Evolutionary conservation across 2,113 vertebrate species (phyloP), one percentile per base, ranked within the genome.

Genomic region (Sphaerodactylus townsendi): DNA sequence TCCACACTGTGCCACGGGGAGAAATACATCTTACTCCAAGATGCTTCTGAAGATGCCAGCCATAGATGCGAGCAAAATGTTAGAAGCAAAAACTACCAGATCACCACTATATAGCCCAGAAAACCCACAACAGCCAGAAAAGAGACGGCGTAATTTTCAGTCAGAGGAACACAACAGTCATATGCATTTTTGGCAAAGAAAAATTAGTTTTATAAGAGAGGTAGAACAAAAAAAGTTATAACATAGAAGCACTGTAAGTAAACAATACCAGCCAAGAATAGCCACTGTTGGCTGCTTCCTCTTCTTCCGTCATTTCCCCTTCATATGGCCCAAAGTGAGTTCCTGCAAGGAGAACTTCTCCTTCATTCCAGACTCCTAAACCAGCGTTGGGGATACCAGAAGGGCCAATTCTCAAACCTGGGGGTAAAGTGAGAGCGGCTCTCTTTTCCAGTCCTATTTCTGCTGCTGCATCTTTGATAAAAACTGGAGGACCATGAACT

Each of bases 321-420:
- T 97, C 94, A 41, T 93, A 97, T 0, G 97, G 97, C 64, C 97
- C 97, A 59, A 97, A 98, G 90, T 97, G 97, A 94, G 96, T 95
- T 50, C 96, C 98, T 4, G 95, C 71, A 1, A 94, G 94, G 37
- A 98, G 86, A 0, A 84, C 37, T 0, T 90, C 90, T 0, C 93
- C 95, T 15, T 96, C 95, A 53, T 97, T 98, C 89, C 97, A 95
- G 28, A 98, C 95, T 33, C 97, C 97, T 6, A 97, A 93, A 8
- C 97, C 97, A 21, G 95, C 96, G 35, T 84, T 86, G 69, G 96
- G 96, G 86, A 97, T 96, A 62, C 95, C 91, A 0, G 97, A 97
- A 7, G 94, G 91, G 17, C 95, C 93, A 8, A 97, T 94, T 87
- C 91, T 93, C 73, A 98, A 87, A 23, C 97, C 96, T 10, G 93